phyloP scores from a whole-genome alignment of 2,113 vertebrate genomes.

The Oreochromis aureus region DNA sequence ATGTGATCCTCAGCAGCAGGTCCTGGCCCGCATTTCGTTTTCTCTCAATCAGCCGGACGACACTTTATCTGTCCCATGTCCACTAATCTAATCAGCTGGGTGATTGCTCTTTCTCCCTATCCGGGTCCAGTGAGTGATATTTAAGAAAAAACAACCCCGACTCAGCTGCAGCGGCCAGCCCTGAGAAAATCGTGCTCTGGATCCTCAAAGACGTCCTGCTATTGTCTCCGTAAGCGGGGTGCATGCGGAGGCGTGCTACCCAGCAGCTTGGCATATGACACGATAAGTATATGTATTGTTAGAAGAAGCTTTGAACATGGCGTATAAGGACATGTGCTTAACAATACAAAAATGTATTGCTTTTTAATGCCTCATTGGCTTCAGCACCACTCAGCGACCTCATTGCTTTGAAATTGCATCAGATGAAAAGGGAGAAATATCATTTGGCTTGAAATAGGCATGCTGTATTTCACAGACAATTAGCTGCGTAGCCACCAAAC shows the following conservation, averaged over 20 bases:
- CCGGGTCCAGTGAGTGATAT: conserved; percentile 32
- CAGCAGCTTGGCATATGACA: background rate
- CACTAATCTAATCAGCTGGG: conserved; percentile 49
- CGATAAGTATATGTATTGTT: conserved; percentile 2
- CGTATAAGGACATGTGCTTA: conserved; percentile 9
- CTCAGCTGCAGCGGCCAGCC: background rate
- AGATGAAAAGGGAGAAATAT: conserved; percentile 55
- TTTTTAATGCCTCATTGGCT: conserved; percentile 40
- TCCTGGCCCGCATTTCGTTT: conserved; percentile 4
- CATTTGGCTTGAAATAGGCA: conserved; percentile 35
- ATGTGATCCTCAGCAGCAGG: conserved; percentile 41
- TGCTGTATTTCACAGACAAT: conserved; percentile 63
- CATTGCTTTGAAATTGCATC: conserved; percentile 42
- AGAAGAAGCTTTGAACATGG: background rate
- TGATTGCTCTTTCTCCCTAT: conserved; percentile 39
- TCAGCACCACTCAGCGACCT: conserved; percentile 3
- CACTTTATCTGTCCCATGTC: conserved; percentile 33
- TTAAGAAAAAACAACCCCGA: conserved; percentile 4
- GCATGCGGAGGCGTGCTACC: background rate
- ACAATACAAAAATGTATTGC: conserved; percentile 35
- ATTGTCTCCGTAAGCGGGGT: background rate
- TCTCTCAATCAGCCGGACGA: conserved; percentile 42
- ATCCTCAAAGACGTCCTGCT: background rate
- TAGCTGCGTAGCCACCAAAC: conserved; percentile 44
- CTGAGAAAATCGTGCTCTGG: background rate